Conservation (phyloP, 1,140 invertebrate genomes). For the Drosophila nigromelanica region DNA sequence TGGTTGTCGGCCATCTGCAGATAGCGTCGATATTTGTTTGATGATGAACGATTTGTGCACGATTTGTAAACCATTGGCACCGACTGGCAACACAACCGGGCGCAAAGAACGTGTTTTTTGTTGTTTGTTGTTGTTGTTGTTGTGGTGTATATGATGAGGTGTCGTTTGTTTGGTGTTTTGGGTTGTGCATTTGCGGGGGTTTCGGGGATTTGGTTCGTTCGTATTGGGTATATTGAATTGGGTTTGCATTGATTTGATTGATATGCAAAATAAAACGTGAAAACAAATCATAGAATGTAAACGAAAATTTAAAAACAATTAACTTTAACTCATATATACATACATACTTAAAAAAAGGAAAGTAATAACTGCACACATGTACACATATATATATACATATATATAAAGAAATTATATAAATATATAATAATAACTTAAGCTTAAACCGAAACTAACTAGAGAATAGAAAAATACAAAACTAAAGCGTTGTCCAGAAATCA, state of each 20-base stretch:
- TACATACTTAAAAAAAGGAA: conserved; percentile 28
- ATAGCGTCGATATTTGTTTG: conserved; percentile 82
- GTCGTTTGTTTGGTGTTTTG: conserved; percentile 40
- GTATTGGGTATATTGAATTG: conserved; percentile 38
- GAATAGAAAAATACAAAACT: conserved; percentile 1
- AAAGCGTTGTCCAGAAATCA: conserved; percentile 1
- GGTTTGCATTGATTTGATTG: conserved; percentile 47
- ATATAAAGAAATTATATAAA: conserved; percentile 11
- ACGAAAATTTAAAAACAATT: conserved; percentile 32
- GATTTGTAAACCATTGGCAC: conserved; percentile 81
- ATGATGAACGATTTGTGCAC: conserved; percentile 56
- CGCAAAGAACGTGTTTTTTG: conserved; percentile 17
- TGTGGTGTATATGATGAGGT: conserved; percentile 22
- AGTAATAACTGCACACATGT: conserved; percentile 33
- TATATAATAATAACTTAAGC: neutral
- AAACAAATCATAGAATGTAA: conserved; percentile 57
- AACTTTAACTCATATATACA: conserved; percentile 38
- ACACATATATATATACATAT: conserved; percentile 24
- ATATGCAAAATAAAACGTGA: conserved; percentile 73
- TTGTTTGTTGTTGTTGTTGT: neutral
- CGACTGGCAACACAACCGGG: conserved; percentile 81
- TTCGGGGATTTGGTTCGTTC: conserved; percentile 22
- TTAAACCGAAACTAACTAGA: conserved; percentile 4
- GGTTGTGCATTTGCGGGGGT: conserved; percentile 31
- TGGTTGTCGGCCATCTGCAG: conserved; percentile 94